Base-by-base conservation (phyloP, 2,797 vertebrate genomes). In the Onychomys torridus region DNA sequence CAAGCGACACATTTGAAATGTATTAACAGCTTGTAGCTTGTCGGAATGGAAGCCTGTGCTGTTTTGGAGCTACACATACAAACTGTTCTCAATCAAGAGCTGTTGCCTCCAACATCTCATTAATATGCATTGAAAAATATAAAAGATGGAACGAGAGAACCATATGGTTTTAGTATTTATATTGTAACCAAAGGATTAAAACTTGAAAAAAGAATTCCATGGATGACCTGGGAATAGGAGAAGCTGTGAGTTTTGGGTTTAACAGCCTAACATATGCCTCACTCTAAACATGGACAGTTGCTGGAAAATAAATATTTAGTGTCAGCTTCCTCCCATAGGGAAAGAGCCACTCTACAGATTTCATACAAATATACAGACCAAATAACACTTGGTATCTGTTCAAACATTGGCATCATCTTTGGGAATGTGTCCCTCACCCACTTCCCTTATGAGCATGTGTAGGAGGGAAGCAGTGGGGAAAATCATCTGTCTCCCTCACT, bases 241-340 rank as follows among this genome's bases (percentile, higher is more conserved):
- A 96, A 98, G 97, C 95, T 97, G 96, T 94, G 93, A 94, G 65
- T 90, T 98, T 98, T 96, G 95, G 93, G 98, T 96, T 97, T 96
- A 97, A 97, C 96, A 95, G 96, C 97, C 95, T 97, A 98, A 98
- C 98, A 98, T 82, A 96, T 98, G 98, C 96, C 97, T 98, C 96
- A 92, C 92, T 81, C 96, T 98, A 98, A 98, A 98, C 97, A 98
- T 95, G 97, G 94, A 98, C 84, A 96, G 96, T 97, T 98, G 97
- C 98, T 98, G 84, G 97, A 98, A 98, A 98, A 98, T 98, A 98
- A 98, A 98, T 98, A 98, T 97, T 98, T 98, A 95, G 96, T 95
- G 97, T 98, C 97, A 97, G 96, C 96, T 97, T 98, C 96, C 97
- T 98, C 98, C 97, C 97, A 93, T 67, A 96, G 65, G 21, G 97